A percentile compares a stretch with the other conserved stretches of the same genome.
Evolutionary conservation across 2,113 vertebrate genomes (phyloP).

Genomic region (Eptesicus fuscus): DNA sequence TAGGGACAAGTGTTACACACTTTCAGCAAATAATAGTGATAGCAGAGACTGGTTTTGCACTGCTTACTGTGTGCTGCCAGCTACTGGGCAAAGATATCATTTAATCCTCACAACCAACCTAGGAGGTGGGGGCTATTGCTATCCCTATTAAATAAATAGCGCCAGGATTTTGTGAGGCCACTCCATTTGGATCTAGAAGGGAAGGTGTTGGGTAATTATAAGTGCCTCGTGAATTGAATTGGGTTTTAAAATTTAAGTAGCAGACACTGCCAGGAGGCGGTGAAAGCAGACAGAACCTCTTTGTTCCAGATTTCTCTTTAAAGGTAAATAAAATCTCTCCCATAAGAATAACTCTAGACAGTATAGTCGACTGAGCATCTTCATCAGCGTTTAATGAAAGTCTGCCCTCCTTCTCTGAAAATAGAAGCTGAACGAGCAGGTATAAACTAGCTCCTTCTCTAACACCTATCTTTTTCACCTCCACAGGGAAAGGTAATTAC

Average conservation of each 20-base stretch:
- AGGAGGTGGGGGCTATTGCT: not conserved
- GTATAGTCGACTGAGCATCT: not conserved
- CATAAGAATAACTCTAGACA: not conserved
- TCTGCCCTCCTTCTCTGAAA: not conserved
- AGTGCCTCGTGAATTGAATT: not conserved
- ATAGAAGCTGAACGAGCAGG: not conserved
- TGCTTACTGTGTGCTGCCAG: not conserved
- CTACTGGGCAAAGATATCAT: not conserved
- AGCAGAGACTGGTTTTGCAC: not conserved
- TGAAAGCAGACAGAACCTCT: not conserved
- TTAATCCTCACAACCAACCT: not conserved
- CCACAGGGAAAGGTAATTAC: conserved; percentile 96
- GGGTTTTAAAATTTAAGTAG: not conserved
- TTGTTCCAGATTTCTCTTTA: not conserved
- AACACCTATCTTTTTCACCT: conserved; percentile 6
- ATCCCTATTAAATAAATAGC: not conserved
- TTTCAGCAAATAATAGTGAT: not conserved
- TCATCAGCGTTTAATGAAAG: not conserved
- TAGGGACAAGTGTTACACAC: not conserved
- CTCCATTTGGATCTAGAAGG: not conserved
- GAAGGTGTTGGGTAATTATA: not conserved
- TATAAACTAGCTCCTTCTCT: not conserved
- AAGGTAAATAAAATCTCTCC: not conserved
- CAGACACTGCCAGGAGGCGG: not conserved
- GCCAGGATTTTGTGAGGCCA: not conserved